Percentiles rank a stretch among this genome's conserved stretches.
Evolutionary conservation across 2,888 invertebrate species (phyloP).

Genomic region (Trissonchulus sp.): DNA sequence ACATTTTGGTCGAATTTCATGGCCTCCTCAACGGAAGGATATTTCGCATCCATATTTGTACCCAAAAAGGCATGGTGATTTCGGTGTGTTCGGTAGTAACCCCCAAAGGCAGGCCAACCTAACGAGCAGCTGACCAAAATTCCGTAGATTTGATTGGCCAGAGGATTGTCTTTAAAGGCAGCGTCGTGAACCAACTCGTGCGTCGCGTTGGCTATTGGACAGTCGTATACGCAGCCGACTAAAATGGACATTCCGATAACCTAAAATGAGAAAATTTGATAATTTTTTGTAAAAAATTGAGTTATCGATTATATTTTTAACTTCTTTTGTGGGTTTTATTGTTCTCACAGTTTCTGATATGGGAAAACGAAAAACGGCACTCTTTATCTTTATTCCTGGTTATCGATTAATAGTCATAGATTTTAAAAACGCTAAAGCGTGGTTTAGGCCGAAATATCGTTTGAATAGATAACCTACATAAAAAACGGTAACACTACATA

Average conservation of each 20-base stretch:
- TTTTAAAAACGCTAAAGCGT: too few relatives aligned
- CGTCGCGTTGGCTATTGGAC: constrained; percentile 25
- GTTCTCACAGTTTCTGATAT: too few relatives aligned
- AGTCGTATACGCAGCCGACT: constrained; percentile 15
- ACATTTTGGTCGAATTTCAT: constrained; percentile 11
- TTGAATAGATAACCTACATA: too few relatives aligned
- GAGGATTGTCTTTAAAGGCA: constrained; percentile 8
- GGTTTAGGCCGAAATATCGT: too few relatives aligned
- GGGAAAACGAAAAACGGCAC: too few relatives aligned
- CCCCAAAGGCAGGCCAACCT: constrained; percentile 20
- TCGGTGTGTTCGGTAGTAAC: constrained; percentile 23
- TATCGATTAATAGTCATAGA: too few relatives aligned
- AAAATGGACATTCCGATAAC: not conserved
- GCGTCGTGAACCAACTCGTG: constrained; percentile 26
- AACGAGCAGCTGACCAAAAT: not conserved
- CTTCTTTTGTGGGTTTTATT: too few relatives aligned
- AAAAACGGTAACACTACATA: too few relatives aligned
- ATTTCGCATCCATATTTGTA: constrained; percentile 24
- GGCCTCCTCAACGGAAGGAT: constrained; percentile 25
- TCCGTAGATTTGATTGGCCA: constrained; percentile 11
- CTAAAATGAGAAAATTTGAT: too few relatives aligned
- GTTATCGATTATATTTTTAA: too few relatives aligned
- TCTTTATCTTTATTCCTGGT: too few relatives aligned
- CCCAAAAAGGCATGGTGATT: constrained; percentile 25
- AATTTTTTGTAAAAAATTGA: too few relatives aligned